These are phyloP conservation scores for Erebia palarica DNA, from an alignment of 2,888 invertebrate genomes.

Conservation along the genomic window DNA sequence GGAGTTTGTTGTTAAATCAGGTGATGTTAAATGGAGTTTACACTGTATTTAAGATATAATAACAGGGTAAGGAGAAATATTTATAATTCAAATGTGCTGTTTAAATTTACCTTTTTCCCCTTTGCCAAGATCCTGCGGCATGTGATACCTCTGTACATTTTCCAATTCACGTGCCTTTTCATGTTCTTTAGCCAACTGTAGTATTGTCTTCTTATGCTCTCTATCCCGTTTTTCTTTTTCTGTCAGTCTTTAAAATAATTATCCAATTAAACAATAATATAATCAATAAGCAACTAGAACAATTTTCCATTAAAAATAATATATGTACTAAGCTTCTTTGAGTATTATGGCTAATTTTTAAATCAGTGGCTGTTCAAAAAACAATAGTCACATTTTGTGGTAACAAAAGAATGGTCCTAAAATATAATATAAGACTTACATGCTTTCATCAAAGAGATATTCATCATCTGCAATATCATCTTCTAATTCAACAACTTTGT, in stretches of 20 bases:
- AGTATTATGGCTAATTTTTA: too few species aligned
- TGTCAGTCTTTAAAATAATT: conserved; percentile 85
- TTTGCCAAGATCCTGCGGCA: conserved; percentile 94
- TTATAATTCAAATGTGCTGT: background rate
- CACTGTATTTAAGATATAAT: background rate
- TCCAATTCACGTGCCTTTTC: conserved; percentile 96
- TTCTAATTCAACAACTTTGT: conserved; percentile 97
- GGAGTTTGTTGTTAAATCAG: too few species aligned
- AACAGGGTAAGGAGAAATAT: background rate
- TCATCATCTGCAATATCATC: conserved; percentile 98
- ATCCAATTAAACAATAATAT: background rate
- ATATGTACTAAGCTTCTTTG: too few species aligned
- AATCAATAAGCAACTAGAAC: background rate
- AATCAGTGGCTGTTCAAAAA: too few species aligned
- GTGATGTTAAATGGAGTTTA: too few species aligned
- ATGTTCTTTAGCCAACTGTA: conserved; percentile 96
- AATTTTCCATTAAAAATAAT: too few species aligned
- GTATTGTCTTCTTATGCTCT: conserved; percentile 94
- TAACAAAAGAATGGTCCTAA: too few species aligned
- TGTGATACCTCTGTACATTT: conserved; percentile 95
- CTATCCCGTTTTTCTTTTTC: conserved; percentile 92
- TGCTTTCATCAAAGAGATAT: conserved; percentile 93
- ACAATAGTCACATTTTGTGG: too few species aligned
- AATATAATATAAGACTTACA: conserved; percentile 81
- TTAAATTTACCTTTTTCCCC: conserved; percentile 80